These are phyloP conservation scores for Siphamia tubifer DNA, from an alignment of 2,113 vertebrate species.

Conservation along the genomic window DNA sequence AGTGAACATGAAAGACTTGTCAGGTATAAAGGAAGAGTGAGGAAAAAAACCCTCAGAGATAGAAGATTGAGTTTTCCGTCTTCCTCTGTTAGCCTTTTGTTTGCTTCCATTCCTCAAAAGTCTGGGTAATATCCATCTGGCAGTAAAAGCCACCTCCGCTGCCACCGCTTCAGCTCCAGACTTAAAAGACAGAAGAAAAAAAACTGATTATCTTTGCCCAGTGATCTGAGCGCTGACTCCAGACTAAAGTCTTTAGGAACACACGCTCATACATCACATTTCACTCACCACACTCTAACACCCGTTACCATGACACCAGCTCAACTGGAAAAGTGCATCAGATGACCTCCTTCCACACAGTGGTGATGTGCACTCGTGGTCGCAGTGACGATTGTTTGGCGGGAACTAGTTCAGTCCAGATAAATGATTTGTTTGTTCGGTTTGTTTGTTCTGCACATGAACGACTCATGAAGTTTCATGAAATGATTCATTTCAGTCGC, in stretches of 20 bases:
- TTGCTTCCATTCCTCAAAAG: slow-evolving; percentile 75
- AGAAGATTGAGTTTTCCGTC: slow-evolving; percentile 72
- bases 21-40: slow-evolving; percentile 13
- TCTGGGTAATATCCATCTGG: slow-evolving; percentile 65
- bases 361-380: too few relatives aligned
- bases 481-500: too few relatives aligned
- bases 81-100: slow-evolving; percentile 67
- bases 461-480: too few relatives aligned
- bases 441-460: too few relatives aligned
- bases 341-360: slow-evolving; percentile 42
- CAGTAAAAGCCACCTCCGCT: slow-evolving; percentile 55
- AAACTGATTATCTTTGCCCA: slow-evolving; percentile 82
- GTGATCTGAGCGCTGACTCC: slow-evolving; percentile 78
- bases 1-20: slow-evolving; percentile 36
- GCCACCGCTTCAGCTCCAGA: slow-evolving; percentile 51
- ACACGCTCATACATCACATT: slow-evolving; percentile 81
- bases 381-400: too few relatives aligned
- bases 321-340: slow-evolving; percentile 79
- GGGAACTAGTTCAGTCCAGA: too few relatives aligned
- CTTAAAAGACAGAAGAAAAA: slow-evolving; percentile 77
- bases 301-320: slow-evolving; percentile 79
- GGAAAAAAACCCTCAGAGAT: slow-evolving; percentile 30
- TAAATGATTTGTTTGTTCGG: too few relatives aligned
- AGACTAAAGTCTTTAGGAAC: slow-evolving; percentile 83
- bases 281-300: slow-evolving; percentile 77